Base-by-base conservation (phyloP, 2,797 vertebrate species). In the Pangasius larnaudii region DNA sequence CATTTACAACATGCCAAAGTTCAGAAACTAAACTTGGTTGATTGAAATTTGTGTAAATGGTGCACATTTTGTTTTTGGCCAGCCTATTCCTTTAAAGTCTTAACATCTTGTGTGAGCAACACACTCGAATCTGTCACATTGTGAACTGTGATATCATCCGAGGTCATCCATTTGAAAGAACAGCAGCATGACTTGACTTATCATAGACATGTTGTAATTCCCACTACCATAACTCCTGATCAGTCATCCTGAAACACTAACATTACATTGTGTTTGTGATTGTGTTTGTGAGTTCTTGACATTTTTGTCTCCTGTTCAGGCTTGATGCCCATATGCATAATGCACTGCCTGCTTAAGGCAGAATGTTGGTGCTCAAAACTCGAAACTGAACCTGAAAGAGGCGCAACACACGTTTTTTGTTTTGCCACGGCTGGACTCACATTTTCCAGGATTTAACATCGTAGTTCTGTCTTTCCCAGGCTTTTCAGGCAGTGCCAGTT, bases 231-330 rank as follows among this genome's bases (percentile, higher is more conserved):
- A 87, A 84, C 84, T 90, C 79, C 85, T 82, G 79, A 89, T 83
- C 89, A 71, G 79, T 89, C 86, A 89, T 90, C 89, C 91, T 86
- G 71, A 92, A 90, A 90, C 83, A 46, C 69, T 87, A 88, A 88
- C 89, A 74, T 84, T 90, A 86, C 63, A 58, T 78, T 86, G 86
- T 87, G 78, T 85, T 46, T 46, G 36, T 61, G 75, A 80, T 56
- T 19, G 56, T 19, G n/a, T 88, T 87, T 53, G 71, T 74, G 86
- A 85, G 67, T 85, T 82, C 51, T 22, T n/a, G 53, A 69, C 67
- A 65, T 89, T 80, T 85, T 77, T 65, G 49, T 72, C 36, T 2
- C 61, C 36, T 30, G 49, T 87, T 85, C 77, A 82, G 63, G 88
- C 79, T 61, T 89, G 79, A 88, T 51, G 85, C 85, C 86, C 61